Evolutionary conservation across 2,888 invertebrate species (phyloP).

Genomic region (Oligia fasciuncula): DNA sequence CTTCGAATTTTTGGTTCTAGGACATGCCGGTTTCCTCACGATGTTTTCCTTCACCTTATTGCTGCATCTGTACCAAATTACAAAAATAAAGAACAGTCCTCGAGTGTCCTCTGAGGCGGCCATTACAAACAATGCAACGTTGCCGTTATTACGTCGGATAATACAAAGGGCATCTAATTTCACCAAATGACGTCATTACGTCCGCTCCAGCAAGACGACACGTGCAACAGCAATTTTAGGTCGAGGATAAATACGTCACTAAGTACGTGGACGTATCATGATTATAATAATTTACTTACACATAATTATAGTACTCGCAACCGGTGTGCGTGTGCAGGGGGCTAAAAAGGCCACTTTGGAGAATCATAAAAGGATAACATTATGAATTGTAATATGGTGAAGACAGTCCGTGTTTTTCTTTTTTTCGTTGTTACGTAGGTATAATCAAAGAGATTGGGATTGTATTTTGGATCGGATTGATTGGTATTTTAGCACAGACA

Average conservation of each 20-base stretch:
- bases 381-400: too few species aligned
- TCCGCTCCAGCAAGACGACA: neutral
- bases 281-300: neutral
- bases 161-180: conserved; percentile 27
- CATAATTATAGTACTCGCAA: neutral
- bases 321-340: neutral
- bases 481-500: too few species aligned
- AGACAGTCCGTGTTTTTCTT: too few species aligned
- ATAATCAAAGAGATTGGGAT: too few species aligned
- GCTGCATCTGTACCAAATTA: conserved; percentile 5
- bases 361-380: too few species aligned
- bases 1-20: too few species aligned
- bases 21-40: too few species aligned
- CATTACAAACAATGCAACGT: conserved; percentile 30
- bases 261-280: neutral
- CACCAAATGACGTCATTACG: conserved; percentile 16
- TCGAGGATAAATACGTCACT: neutral
- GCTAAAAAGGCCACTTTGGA: too few species aligned
- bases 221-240: neutral
- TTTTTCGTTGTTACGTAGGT: too few species aligned
- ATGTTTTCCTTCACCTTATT: too few species aligned
- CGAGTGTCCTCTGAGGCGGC: neutral
- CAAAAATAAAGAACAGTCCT: conserved; percentile 8
- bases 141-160: conserved; percentile 10
- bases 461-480: too few species aligned